Evolutionary conservation across 2,113 vertebrate genomes (phyloP).

Genomic region (Aplodontia rufa): DNA sequence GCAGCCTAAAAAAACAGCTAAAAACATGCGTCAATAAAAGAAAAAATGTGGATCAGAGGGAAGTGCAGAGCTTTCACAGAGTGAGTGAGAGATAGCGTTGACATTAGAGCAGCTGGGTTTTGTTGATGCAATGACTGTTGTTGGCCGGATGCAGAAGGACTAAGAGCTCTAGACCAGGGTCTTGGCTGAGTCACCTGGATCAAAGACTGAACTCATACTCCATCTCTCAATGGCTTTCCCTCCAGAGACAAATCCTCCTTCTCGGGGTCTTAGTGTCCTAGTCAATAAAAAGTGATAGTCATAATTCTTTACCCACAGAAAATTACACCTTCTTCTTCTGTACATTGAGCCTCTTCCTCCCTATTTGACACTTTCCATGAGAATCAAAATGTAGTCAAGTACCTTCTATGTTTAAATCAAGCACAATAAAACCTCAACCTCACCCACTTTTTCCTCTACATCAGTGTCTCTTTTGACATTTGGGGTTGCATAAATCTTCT

Average conservation of each 20-base stretch:
- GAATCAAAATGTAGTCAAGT: neutral
- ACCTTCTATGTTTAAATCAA: neutral
- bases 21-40: neutral
- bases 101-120: neutral
- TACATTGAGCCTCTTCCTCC: neutral
- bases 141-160: neutral
- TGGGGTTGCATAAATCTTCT: neutral
- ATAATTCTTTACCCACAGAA: neutral
- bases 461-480: neutral
- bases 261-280: neutral
- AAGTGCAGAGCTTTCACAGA: neutral
- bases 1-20: neutral
- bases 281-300: neutral
- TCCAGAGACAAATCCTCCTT: neutral
- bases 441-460: neutral
- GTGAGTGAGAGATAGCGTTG: neutral
- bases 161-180: neutral
- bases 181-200: neutral
- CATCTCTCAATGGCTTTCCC: neutral
- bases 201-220: neutral
- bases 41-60: neutral
- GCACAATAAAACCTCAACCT: neutral
- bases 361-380: neutral
- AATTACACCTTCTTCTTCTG: neutral
- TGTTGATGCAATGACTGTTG: neutral